A percentile compares a stretch with the other conserved stretches of the same genome.
Conservation (phyloP, 2,113 vertebrate genomes). For the Syngnathus scovelli region DNA sequence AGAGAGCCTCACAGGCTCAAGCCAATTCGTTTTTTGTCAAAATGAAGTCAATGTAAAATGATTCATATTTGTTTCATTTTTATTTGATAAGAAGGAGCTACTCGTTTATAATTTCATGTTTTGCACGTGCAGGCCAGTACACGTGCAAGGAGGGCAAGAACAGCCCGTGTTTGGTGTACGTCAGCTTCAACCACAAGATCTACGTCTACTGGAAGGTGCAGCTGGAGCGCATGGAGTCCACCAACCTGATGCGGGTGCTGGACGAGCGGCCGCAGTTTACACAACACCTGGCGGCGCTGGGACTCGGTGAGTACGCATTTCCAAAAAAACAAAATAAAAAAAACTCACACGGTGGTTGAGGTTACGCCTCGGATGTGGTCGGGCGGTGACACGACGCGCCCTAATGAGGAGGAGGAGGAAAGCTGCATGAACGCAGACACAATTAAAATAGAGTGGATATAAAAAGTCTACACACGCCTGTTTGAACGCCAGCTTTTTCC, state of each 20-base stretch:
- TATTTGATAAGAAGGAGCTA: background rate
- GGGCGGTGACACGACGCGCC: no score
- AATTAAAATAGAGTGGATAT: background rate
- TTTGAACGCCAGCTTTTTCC: background rate
- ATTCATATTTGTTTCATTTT: background rate
- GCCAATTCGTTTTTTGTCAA: background rate
- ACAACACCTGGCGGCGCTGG: conserved; percentile 70
- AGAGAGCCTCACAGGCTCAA: conserved; percentile 12
- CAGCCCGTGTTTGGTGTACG: conserved; percentile 92
- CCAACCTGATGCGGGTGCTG: conserved; percentile 83
- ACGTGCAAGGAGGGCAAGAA: conserved; percentile 89
- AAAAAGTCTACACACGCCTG: background rate
- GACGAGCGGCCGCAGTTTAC: conserved; percentile 76
- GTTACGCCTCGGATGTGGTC: no score
- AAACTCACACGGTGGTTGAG: no score
- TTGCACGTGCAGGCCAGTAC: conserved; percentile 79
- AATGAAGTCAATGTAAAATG: background rate
- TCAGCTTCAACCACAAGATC: conserved; percentile 95
- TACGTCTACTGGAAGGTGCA: conserved; percentile 94
- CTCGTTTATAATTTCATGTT: background rate
- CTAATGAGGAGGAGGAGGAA: no score
- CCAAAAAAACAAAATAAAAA: no score
- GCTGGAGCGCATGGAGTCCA: conserved; percentile 94
- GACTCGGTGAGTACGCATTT: conserved; percentile 75
- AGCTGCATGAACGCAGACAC: no score